Percentiles rank a stretch among this genome's conserved stretches.
phyloP scores from a whole-genome alignment of 2,888 invertebrate species.

The Gnatocerus cornutus region DNA sequence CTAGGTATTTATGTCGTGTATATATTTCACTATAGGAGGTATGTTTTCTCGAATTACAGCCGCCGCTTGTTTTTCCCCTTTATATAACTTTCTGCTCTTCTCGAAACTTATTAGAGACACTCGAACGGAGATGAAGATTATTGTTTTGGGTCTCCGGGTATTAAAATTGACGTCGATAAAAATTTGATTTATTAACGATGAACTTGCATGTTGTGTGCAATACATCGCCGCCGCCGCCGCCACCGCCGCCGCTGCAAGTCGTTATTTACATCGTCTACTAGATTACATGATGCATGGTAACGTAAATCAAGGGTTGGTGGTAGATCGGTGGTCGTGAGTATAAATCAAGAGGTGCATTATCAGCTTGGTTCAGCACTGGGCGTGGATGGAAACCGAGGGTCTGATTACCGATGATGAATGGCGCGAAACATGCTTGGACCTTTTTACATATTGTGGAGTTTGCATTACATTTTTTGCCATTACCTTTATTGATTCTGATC shows the following conservation, averaged over 20 bases:
- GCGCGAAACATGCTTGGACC: slow-evolving; percentile 23
- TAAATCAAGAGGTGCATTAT: slow-evolving; percentile 55
- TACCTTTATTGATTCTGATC: no score
- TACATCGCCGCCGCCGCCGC: slow-evolving; percentile 1
- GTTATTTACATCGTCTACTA: slow-evolving; percentile 43
- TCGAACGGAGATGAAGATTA: slow-evolving; percentile 45
- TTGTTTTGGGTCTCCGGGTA: slow-evolving; percentile 39
- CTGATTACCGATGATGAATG: slow-evolving; percentile 60
- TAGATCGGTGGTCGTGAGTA: slow-evolving; percentile 45
- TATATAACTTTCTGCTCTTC: slow-evolving; percentile 47
- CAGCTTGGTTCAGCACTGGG: slow-evolving; percentile 53
- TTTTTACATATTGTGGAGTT: slow-evolving; percentile 23
- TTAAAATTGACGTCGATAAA: slow-evolving; percentile 19
- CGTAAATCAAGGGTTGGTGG: slow-evolving; percentile 52
- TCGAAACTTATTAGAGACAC: slow-evolving; percentile 40
- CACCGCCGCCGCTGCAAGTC: slow-evolving; percentile 26
- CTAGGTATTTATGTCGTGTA: slow-evolving; percentile 64
- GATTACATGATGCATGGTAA: slow-evolving; percentile 51
- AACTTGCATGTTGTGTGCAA: slow-evolving; percentile 1
- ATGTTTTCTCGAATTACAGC: slow-evolving; percentile 39
- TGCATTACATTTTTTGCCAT: no score
- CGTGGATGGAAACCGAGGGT: slow-evolving; percentile 49
- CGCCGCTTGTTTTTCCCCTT: slow-evolving; percentile 35
- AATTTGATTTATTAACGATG: slow-evolving; percentile 12
- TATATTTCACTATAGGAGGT: slow-evolving; percentile 54